phyloP scores from a whole-genome alignment of 1,140 invertebrate species.

The Lysiphlebus fabarum region DNA sequence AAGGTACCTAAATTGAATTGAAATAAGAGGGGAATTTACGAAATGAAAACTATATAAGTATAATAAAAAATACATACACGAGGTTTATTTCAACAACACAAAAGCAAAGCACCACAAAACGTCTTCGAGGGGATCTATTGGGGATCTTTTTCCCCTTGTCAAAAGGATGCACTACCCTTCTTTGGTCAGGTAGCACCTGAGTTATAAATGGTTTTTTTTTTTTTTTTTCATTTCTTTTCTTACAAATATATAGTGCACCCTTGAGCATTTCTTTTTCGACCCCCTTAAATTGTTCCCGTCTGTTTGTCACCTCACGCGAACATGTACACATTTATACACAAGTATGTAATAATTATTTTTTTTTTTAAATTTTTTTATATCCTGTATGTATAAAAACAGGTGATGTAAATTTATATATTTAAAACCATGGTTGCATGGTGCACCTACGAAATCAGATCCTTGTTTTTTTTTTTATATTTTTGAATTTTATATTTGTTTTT shows the following conservation, averaged over 20 bases:
- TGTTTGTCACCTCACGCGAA: conserved; percentile 8
- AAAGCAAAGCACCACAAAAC: conserved; percentile 33
- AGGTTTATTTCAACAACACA: conserved; percentile 44
- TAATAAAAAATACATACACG: too few species aligned
- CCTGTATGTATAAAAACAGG: conserved; percentile 16
- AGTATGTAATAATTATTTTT: too few species aligned
- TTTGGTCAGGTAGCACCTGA: conserved; percentile 49
- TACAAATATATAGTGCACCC: neutral
- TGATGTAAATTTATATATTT: conserved; percentile 2
- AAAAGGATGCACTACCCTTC: conserved; percentile 19
- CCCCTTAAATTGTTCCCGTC: neutral
- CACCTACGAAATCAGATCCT: too few species aligned
- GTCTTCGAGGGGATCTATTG: conserved; percentile 32
- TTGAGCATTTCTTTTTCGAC: conserved; percentile 1
- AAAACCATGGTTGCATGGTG: too few species aligned
- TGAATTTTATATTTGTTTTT: too few species aligned
- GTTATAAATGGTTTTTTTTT: conserved; percentile 24
- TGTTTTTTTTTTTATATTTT: too few species aligned
- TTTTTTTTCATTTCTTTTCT: conserved; percentile 18
- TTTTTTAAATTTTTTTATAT: too few species aligned
- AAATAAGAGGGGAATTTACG: too few species aligned
- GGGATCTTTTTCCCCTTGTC: conserved; percentile 31
- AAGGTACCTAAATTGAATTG: too few species aligned
- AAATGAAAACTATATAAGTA: too few species aligned
- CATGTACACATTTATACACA: conserved; percentile 5